Evolutionary conservation across 2,113 vertebrate genomes (phyloP).

Genomic region (Oreochromis niloticus): DNA sequence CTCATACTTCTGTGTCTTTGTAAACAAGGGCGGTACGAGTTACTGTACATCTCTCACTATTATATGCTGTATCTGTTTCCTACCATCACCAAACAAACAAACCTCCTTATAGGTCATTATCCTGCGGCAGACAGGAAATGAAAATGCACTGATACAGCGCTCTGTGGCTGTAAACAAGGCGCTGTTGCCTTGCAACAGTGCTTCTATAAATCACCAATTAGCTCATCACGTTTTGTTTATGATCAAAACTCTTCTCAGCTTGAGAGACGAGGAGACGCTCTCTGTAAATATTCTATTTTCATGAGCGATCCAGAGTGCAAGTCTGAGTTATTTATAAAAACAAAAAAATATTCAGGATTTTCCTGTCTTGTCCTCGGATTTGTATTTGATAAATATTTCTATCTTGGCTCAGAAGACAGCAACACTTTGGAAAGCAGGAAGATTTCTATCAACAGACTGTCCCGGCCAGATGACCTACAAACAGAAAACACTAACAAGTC

Average conservation of each 20-base stretch:
- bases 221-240: not conserved
- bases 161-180: not conserved
- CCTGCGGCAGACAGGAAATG: not conserved
- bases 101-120: not conserved
- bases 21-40: not conserved
- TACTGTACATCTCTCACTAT: not conserved
- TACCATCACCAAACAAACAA: not conserved
- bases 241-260: not conserved
- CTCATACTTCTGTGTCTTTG: not conserved
- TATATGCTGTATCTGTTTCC: not conserved
- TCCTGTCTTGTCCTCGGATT: not conserved
- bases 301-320: not conserved
- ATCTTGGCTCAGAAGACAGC: not conserved
- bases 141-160: not conserved
- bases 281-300: not conserved
- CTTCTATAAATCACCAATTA: not conserved
- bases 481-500: not conserved
- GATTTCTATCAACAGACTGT: slow-evolving; percentile 41
- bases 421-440: slow-evolving; percentile 47
- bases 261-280: not conserved
- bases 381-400: slow-evolving; percentile 40
- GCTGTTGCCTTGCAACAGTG: not conserved
- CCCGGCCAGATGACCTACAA: slow-evolving; percentile 6
- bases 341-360: slow-evolving; percentile 9
- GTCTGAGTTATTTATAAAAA: slow-evolving; percentile 1